Evolutionary conservation across 1,140 invertebrate species (phyloP).

Genomic region (Mya arenaria): DNA sequence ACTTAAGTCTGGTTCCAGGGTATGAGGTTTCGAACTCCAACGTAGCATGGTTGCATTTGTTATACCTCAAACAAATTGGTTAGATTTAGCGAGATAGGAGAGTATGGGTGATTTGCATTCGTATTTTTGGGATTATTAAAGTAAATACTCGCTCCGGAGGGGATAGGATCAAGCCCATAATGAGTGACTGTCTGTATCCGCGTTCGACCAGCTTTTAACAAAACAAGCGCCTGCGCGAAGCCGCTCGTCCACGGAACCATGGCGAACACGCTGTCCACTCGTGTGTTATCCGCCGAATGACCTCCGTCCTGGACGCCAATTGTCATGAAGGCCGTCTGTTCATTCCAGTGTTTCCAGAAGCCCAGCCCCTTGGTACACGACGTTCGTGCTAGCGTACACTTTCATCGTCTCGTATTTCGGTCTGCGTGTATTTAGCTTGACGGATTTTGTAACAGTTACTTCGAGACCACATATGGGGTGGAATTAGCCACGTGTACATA

Average conservation of each 20-base stretch:
- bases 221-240: slow-evolving; percentile 30
- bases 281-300: neutral
- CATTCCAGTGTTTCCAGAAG: slow-evolving; percentile 22
- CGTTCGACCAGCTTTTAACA: slow-evolving; percentile 35
- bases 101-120: neutral
- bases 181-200: slow-evolving; percentile 31
- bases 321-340: slow-evolving; percentile 13
- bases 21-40: neutral
- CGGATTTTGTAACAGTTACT: slow-evolving; percentile 7
- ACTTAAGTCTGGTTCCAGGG: slow-evolving; percentile 21
- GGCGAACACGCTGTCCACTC: slow-evolving; percentile 28
- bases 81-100: slow-evolving; percentile 6
- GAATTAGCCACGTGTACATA: slow-evolving; percentile 11
- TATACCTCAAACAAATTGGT: neutral
- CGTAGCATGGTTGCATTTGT: neutral
- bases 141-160: slow-evolving; percentile 19
- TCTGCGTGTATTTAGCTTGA: neutral
- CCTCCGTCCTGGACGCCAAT: neutral
- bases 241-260: slow-evolving; percentile 29
- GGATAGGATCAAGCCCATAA: slow-evolving; percentile 42
- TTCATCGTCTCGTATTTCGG: neutral
- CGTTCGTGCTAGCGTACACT: slow-evolving; percentile 3
- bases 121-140: slow-evolving; percentile 12
- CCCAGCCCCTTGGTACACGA: slow-evolving; percentile 28
- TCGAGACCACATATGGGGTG: slow-evolving; percentile 12